These are phyloP conservation scores for Cyprinus carpio DNA, from an alignment of 2,113 vertebrate genomes.

Conservation along the genomic window DNA sequence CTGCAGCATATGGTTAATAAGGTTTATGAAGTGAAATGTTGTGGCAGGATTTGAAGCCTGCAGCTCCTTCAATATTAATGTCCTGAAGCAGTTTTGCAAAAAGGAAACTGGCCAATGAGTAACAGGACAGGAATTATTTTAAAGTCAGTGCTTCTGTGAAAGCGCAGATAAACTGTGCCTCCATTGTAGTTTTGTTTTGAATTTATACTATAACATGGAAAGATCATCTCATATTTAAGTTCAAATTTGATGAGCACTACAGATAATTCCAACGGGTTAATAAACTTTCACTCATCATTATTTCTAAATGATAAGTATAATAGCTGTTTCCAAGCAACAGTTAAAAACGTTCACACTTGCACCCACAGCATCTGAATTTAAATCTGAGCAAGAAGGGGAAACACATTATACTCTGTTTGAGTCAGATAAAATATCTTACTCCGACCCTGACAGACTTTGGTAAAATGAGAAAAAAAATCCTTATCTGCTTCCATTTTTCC, in stretches of 20 bases:
- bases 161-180: background rate
- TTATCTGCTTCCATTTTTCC: background rate
- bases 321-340: background rate
- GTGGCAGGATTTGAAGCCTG: background rate
- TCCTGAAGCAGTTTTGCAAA: constrained; percentile 1
- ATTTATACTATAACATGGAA: background rate
- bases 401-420: background rate
- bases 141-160: background rate
- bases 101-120: background rate
- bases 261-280: background rate
- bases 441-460: constrained; percentile 15
- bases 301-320: background rate
- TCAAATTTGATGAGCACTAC: background rate
- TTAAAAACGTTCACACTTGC: background rate
- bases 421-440: background rate
- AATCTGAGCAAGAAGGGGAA: background rate
- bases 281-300: background rate
- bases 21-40: background rate
- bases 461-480: background rate
- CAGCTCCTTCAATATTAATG: background rate
- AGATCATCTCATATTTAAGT: background rate
- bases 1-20: background rate
- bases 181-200: background rate
- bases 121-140: background rate
- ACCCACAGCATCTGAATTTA: constrained; percentile 9